Conservation (phyloP, 2,113 vertebrate genomes). For the Laticauda colubrina region DNA sequence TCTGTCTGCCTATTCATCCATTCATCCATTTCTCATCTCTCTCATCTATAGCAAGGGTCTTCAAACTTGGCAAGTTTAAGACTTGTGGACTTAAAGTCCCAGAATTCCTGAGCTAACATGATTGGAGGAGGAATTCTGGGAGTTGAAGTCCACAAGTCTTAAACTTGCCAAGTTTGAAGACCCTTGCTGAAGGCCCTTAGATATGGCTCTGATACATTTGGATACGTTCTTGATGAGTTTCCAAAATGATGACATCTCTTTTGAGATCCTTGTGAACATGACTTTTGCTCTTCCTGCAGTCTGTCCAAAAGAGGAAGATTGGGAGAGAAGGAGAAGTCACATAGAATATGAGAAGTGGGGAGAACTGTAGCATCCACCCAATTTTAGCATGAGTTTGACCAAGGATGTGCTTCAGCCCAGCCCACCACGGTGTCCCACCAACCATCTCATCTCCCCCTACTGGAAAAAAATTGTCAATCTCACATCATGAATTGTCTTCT, state of each 20-base stretch:
- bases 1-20: too few species aligned
- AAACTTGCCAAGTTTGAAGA: too few species aligned
- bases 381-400: background rate
- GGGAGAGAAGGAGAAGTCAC: background rate
- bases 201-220: background rate
- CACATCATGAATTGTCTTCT: background rate
- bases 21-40: too few species aligned
- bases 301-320: background rate
- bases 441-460: background rate
- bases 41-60: too few species aligned
- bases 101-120: too few species aligned
- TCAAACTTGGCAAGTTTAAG: too few species aligned
- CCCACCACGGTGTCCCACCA: background rate
- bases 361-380: background rate
- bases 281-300: background rate
- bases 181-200: background rate
- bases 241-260: background rate
- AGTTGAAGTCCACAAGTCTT: too few species aligned
- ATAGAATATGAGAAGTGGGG: background rate
- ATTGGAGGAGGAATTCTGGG: too few species aligned
- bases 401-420: background rate
- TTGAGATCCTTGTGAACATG: background rate
- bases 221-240: background rate
- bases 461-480: background rate
- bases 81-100: too few species aligned